Percentiles rank a stretch among this genome's conserved stretches.
These are phyloP conservation scores for Pachydiplax longipennis DNA, from an alignment of 2,888 invertebrate species.

Conservation along the genomic window DNA sequence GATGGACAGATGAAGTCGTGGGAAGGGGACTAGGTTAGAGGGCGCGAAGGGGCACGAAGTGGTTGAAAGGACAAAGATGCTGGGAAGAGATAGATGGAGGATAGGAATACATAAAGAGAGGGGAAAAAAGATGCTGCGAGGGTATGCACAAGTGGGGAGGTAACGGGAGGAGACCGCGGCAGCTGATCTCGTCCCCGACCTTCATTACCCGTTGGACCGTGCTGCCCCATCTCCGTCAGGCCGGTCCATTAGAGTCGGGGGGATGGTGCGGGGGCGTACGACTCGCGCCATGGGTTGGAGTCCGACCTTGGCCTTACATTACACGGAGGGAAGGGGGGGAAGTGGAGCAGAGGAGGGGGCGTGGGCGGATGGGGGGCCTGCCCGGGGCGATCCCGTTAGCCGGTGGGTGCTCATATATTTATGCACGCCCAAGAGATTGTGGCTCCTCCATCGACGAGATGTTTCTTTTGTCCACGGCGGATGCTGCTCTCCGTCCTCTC, in stretches of 20 bases:
- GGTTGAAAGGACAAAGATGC: background rate
- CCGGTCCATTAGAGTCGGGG: background rate
- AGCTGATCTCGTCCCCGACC: background rate
- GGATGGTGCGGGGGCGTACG: background rate
- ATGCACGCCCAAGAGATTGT: constrained; percentile 32
- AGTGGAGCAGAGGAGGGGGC: constrained; percentile 22
- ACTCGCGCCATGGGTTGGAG: background rate
- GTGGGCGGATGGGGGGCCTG: constrained; percentile 15
- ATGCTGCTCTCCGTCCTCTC: background rate
- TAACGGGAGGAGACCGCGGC: background rate
- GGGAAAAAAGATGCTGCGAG: background rate
- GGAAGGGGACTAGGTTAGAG: background rate
- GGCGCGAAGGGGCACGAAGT: background rate
- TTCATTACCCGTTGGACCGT: background rate
- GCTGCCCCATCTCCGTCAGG: background rate
- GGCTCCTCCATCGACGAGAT: background rate
- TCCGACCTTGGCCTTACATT: constrained; percentile 41
- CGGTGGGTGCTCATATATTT: constrained; percentile 27
- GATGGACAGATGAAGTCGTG: background rate
- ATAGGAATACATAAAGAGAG: background rate
- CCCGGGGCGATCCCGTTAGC: constrained; percentile 23
- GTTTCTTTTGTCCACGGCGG: background rate
- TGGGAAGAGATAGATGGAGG: background rate
- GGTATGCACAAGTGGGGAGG: background rate
- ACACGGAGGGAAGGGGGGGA: background rate